A percentile compares a stretch with the other conserved stretches of the same genome.
phyloP scores from a whole-genome alignment of 92 coral and sea anemone species.

The Actinernus sp. region DNA sequence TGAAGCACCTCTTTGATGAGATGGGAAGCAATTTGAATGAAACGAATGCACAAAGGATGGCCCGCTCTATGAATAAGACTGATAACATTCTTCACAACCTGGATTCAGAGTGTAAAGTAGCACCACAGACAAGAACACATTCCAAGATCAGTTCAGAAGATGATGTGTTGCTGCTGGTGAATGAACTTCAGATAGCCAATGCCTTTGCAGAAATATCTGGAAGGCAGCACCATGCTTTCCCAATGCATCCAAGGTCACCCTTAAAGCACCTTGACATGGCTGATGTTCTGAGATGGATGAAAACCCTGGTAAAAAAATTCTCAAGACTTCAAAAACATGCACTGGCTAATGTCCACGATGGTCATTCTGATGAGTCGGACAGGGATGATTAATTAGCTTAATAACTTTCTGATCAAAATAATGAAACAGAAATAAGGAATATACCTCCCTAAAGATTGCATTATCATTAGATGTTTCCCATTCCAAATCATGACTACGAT shows the following conservation, averaged over 20 bases:
- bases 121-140: conserved; percentile 2
- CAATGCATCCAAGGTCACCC: background rate
- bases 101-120: background rate
- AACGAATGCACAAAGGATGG: conserved; percentile 38
- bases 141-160: conserved; percentile 1
- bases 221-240: conserved; percentile 3
- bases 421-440: too few species aligned
- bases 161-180: conserved; percentile 6
- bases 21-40: conserved; percentile 33
- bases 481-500: background rate
- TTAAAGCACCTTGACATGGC: conserved; percentile 1
- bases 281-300: conserved; percentile 4
- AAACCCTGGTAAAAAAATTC: conserved; percentile 4
- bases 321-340: background rate
- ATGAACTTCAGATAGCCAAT: conserved; percentile 8
- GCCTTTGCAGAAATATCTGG: background rate
- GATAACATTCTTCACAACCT: background rate
- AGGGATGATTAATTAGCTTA: too few species aligned
- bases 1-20: conserved; percentile 13
- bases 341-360: background rate
- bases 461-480: background rate
- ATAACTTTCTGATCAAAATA: too few species aligned
- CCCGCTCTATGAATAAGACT: conserved; percentile 3
- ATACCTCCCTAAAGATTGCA: too few species aligned
- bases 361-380: conserved; percentile 4